Conservation (phyloP, 2,888 invertebrate genomes). For the Lacanobia oleracea region DNA sequence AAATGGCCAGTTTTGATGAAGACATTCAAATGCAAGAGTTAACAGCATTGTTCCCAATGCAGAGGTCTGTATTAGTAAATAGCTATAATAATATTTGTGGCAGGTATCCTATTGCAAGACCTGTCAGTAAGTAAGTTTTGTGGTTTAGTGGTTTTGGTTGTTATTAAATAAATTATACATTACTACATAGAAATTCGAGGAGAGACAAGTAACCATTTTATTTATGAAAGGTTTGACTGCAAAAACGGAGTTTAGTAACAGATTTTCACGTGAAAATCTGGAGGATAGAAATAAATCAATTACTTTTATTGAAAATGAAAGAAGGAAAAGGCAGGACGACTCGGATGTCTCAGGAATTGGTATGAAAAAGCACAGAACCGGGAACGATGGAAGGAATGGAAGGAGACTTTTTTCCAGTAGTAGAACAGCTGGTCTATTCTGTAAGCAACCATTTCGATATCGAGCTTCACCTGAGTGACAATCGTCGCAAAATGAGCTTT, state of each 20-base stretch:
- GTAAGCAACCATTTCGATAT: no score
- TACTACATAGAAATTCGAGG: neutral
- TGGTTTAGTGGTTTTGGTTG: neutral
- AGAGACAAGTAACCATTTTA: neutral
- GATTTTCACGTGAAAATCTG: neutral
- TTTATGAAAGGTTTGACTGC: neutral
- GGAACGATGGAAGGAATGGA: no score
- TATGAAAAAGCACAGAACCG: no score
- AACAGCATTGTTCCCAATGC: conserved; percentile 19
- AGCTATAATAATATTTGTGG: neutral
- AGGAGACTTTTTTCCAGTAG: no score
- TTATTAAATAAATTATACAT: neutral
- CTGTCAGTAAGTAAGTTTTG: no score
- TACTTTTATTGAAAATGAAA: neutral
- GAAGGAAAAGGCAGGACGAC: no score
- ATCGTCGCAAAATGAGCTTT: no score
- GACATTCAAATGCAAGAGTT: conserved; percentile 40
- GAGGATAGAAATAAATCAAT: neutral
- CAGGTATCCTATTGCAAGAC: neutral
- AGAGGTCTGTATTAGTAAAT: conserved; percentile 42
- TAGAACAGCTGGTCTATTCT: no score
- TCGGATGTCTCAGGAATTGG: no score
- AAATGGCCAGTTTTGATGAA: conserved; percentile 61
- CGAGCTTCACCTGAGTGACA: no score
- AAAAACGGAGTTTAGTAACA: no score